A percentile compares a stretch with the other conserved stretches of the same genome.
phyloP scores from a whole-genome alignment of 2,113 vertebrate genomes.

The Menura novaehollandiae region DNA sequence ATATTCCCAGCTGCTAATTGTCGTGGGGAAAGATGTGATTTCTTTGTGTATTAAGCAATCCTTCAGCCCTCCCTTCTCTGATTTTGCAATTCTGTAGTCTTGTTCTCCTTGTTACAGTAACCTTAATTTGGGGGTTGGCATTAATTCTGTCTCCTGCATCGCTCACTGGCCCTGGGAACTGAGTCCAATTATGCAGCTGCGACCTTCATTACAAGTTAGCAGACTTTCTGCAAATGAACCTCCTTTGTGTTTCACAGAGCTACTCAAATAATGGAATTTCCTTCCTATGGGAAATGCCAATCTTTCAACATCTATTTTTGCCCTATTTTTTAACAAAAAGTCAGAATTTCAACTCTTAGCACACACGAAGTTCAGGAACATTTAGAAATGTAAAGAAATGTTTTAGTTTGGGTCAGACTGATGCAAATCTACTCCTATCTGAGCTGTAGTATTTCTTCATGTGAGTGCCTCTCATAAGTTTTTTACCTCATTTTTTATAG shows the following conservation, averaged over 20 bases:
- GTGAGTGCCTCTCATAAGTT: background rate
- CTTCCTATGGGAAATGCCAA: conserved; percentile 39
- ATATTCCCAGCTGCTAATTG: background rate
- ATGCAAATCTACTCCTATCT: background rate
- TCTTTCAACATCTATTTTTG: conserved; percentile 33
- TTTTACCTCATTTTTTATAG: background rate
- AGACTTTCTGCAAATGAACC: conserved; percentile 43
- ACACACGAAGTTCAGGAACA: background rate
- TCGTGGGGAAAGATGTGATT: background rate
- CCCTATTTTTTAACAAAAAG: conserved; percentile 26
- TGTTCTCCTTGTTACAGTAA: conserved; percentile 57
- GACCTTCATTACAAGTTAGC: conserved; percentile 45
- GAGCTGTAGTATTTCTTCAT: background rate
- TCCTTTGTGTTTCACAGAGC: conserved; percentile 17
- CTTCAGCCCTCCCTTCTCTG: background rate
- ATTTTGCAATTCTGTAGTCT: conserved; percentile 14
- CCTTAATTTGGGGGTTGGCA: conserved; percentile 49
- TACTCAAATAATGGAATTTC: conserved; percentile 56
- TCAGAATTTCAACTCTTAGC: background rate
- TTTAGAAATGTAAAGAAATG: background rate
- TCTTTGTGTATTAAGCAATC: background rate
- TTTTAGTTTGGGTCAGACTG: background rate
- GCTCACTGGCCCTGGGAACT: background rate
- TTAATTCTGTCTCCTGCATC: background rate
- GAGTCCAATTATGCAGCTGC: background rate